Evolutionary conservation across 2,888 invertebrate species (phyloP), one percentile per base, ranked within the genome.

Genomic region (Macroteleia sp.): DNA sequence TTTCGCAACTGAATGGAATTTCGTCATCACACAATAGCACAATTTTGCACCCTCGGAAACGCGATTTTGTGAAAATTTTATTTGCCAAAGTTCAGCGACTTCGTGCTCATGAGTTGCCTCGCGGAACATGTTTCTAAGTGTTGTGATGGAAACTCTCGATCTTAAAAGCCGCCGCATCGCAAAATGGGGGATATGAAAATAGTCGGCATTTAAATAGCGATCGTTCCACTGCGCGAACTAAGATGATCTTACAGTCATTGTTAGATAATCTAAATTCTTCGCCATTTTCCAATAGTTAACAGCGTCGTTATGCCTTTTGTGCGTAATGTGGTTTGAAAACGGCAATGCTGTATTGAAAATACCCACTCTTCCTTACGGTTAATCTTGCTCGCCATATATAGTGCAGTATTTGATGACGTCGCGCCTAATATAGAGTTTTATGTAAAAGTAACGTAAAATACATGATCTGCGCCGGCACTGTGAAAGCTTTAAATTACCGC

Each of bases 361-460:
- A 70, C 17, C 41, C 42, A 41, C 36, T 22, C 39, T 10, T 69
- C n/a, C 42, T 69, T 59, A 69, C 41, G 46, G 50, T 34, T 34
- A 28, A 28, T 39, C 42, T 50, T 36, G 28, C 19, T 41, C 41
- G 25, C 70, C 70, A 61, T 61, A 61, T 70, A 70, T 70, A 70
- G 70, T 9, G 25, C 25, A 39, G 42, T 10, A 41, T 67, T 46
- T 50, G 34, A 19, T 28, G 17, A 28, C 32, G 52, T 36, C 28
- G 19, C 25, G 34, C 67, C 70, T 52, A 70, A 70, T 61, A 70
- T 44, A 44, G 70, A 20, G 42, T 59, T 70, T 70, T 54, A 54
- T 70, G 61, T 61, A 70, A 70, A 50, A 70, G 59, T 22, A 52
- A 16, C 22, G 34, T 34, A 22, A 59, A 36, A 42, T 44, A n/a